These are phyloP conservation scores for Pardosa pseudoannulata DNA, from an alignment of 2,888 invertebrate species.

Conservation along the genomic window DNA sequence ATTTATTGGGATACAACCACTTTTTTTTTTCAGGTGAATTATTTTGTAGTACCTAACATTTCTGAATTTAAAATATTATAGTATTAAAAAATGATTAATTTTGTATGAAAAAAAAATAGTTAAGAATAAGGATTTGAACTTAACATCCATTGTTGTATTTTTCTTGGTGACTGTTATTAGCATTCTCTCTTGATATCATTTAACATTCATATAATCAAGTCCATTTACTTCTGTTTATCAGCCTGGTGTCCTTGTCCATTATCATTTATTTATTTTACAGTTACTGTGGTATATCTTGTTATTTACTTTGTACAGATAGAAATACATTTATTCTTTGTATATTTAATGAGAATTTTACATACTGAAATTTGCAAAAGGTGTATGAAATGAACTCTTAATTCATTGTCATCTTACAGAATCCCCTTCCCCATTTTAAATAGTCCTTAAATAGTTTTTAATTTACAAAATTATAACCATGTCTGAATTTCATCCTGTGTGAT, in stretches of 20 bases:
- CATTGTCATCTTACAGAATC: too few relatives aligned
- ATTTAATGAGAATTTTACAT: neutral
- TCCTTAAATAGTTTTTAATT: too few relatives aligned
- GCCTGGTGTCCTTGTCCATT: neutral
- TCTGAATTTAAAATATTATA: neutral
- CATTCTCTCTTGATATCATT: neutral
- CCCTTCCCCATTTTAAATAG: too few relatives aligned
- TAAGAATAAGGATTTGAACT: neutral
- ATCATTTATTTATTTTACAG: conserved; percentile 4
- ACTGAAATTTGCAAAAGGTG: too few relatives aligned
- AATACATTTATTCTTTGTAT: neutral
- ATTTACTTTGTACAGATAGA: conserved; percentile 11
- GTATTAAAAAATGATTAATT: neutral
- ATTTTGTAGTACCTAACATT: neutral
- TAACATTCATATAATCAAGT: neutral
- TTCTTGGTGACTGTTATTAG: neutral
- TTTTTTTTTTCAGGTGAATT: neutral
- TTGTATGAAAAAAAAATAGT: conserved; percentile 1
- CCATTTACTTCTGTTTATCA: neutral
- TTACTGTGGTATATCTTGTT: neutral
- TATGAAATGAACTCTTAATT: too few relatives aligned
- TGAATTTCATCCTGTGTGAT: too few relatives aligned
- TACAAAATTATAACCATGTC: too few relatives aligned
- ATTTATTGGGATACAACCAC: conserved; percentile 8
- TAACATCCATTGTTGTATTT: neutral